phyloP scores from a whole-genome alignment of 1,140 invertebrate species.

The Arion vulgaris region DNA sequence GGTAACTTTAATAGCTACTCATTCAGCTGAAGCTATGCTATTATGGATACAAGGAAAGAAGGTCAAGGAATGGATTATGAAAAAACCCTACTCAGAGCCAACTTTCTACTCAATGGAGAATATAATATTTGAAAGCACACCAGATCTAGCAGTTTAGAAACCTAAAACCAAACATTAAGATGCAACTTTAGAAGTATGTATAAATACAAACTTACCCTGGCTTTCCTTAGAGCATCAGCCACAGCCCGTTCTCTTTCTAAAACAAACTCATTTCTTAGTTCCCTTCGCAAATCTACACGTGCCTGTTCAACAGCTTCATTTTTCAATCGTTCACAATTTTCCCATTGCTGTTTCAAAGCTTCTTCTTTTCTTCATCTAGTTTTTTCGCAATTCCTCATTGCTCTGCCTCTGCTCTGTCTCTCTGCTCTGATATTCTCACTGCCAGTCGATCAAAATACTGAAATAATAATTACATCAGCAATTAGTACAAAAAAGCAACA shows the following conservation, averaged over 20 bases:
- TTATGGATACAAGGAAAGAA: no score
- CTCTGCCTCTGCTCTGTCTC: conserved; percentile 67
- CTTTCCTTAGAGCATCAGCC: conserved; percentile 57
- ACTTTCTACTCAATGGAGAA: no score
- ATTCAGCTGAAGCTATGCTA: no score
- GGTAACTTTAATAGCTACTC: no score
- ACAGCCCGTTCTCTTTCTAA: conserved; percentile 61
- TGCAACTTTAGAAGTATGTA: not conserved
- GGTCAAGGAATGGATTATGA: no score
- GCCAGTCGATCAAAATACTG: conserved; percentile 68
- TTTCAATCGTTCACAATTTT: conserved; percentile 59
- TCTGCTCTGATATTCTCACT: conserved; percentile 59
- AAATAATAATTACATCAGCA: not conserved
- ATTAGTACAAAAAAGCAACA: not conserved
- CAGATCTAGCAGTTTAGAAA: no score
- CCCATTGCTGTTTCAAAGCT: conserved; percentile 62
- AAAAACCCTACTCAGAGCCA: no score
- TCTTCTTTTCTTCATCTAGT: conserved; percentile 65
- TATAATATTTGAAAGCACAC: no score
- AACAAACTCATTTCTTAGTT: conserved; percentile 57
- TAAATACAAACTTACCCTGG: conserved; percentile 51
- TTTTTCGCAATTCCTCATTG: conserved; percentile 63
- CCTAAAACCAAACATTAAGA: no score
- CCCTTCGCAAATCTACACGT: conserved; percentile 51
- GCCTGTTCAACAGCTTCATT: conserved; percentile 59